phyloP scores from a whole-genome alignment of 53 echinoderm and acorn worm genomes.

The Patiria pectinifera region DNA sequence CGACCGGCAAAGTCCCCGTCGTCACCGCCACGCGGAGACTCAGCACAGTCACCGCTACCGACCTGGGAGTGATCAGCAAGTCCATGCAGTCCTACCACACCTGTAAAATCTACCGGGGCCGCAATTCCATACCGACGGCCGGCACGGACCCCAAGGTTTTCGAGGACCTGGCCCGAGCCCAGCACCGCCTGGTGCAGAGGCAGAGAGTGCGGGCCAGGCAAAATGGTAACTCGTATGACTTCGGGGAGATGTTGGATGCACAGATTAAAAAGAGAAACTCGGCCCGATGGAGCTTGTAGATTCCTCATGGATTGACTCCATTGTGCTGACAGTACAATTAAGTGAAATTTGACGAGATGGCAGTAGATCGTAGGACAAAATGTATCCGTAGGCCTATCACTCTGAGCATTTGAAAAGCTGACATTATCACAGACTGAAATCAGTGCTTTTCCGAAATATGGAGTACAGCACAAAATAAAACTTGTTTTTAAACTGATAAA shows the following conservation, averaged over 20 bases:
- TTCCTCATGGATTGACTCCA: too few species aligned
- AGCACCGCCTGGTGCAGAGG: conserved; percentile 31
- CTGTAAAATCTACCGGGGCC: conserved; percentile 52
- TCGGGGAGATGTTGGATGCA: conserved; percentile 41
- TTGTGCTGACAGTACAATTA: too few species aligned
- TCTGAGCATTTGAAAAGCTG: too few species aligned
- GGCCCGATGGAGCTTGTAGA: conserved; percentile 39
- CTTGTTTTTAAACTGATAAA: too few species aligned
- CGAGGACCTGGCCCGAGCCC: conserved; percentile 47
- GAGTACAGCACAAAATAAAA: too few species aligned
- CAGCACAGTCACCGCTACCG: conserved; percentile 40
- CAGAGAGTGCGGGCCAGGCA: conserved; percentile 10
- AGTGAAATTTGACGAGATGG: too few species aligned
- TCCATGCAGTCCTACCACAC: conserved; percentile 44
- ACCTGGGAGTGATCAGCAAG: conserved; percentile 36
- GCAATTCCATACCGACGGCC: conserved; percentile 21
- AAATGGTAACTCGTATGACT: conserved; percentile 20
- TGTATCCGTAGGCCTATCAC: too few species aligned
- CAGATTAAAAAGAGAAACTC: conserved; percentile 42
- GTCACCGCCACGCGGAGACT: background rate
- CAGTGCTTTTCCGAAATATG: too few species aligned
- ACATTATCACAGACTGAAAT: too few species aligned
- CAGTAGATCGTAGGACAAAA: too few species aligned
- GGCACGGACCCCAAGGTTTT: conserved; percentile 51
- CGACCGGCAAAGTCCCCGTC: background rate